Evolutionary conservation across 1,140 invertebrate genomes (phyloP), one percentile per base, ranked within the genome.

Genomic region (Akabosia matsudoensis): DNA sequence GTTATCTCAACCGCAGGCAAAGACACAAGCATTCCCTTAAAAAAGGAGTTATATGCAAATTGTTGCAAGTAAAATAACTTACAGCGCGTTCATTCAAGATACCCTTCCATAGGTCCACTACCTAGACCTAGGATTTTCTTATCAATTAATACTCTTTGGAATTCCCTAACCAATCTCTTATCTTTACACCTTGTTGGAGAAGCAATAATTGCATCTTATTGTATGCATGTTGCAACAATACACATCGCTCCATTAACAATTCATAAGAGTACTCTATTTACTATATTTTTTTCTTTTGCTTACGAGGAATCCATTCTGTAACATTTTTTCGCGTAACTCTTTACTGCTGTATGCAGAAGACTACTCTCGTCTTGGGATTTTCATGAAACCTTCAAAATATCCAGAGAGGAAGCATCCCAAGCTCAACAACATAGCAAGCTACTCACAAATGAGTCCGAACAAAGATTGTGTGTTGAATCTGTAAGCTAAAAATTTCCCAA

Each of bases 311-410:
- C 37, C 37, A 7, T 45, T 7, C 37, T 45, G 37, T 18, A 10
- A 45, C 37, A 7, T 45, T 45, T 45, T 18, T 45, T 45, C 37
- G 37, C 37, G 37, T 45, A 45, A 45, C 7, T 10, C 7, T 45
- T 10, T 10, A 18, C 37, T 18, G 37, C n/a, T n/a, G 18, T 18
- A 45, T 10, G 37, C 37, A 45, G 37, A 45, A 45, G 7, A 45
- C 7, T 45, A 45, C 7, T 45, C 7, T 45, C 37, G 37, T 67
- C 61, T 67, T 67, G 61, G 61, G 61, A 67, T 67, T 67, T 67
- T 72, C 70, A 24, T 51, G 70, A 51, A 72, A 51, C 70, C 70
- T 72, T 72, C 70, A 72, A 28, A 72, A 72, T 72, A 72, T 72
- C 70, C 70, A 72, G 70, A 34, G n/a, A 72, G 70, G 4, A 22